Conservation (phyloP, 1,140 invertebrate species). For the Trachymyrmex septentrionalis region DNA sequence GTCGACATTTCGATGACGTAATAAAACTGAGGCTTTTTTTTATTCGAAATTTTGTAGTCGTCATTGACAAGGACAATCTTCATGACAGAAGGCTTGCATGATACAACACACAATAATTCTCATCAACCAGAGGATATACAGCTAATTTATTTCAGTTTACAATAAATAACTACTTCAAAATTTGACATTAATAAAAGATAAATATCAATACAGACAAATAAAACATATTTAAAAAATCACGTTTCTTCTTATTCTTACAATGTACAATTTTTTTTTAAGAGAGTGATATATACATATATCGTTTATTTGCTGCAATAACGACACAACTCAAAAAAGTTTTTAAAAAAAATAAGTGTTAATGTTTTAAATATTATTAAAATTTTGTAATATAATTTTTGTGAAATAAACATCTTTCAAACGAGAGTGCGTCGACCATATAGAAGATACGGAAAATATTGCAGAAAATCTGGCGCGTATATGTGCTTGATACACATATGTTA, state of each 20-base stretch:
- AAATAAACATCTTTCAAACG: slow-evolving; percentile 30
- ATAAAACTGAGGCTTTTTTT: slow-evolving; percentile 16
- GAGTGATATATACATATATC: background rate
- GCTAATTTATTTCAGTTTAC: background rate
- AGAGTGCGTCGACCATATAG: no score
- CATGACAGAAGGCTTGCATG: background rate
- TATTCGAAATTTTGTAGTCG: background rate
- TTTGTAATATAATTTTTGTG: background rate
- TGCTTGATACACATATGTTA: background rate
- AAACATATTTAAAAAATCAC: background rate
- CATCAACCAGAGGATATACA: background rate
- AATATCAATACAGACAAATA: background rate
- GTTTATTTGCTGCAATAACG: no score
- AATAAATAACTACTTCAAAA: background rate
- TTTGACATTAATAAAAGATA: background rate
- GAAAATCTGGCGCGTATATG: background rate
- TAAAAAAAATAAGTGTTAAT: no score
- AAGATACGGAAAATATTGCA: background rate
- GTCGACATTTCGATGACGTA: background rate
- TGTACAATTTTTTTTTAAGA: background rate
- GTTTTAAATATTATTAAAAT: no score
- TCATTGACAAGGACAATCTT: slow-evolving; percentile 21
- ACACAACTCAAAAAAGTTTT: no score
- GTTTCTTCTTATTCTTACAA: background rate
- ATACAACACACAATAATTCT: background rate